These are phyloP conservation scores for Alauda arvensis DNA, from an alignment of 2,797 vertebrate genomes.

Conservation along the genomic window DNA sequence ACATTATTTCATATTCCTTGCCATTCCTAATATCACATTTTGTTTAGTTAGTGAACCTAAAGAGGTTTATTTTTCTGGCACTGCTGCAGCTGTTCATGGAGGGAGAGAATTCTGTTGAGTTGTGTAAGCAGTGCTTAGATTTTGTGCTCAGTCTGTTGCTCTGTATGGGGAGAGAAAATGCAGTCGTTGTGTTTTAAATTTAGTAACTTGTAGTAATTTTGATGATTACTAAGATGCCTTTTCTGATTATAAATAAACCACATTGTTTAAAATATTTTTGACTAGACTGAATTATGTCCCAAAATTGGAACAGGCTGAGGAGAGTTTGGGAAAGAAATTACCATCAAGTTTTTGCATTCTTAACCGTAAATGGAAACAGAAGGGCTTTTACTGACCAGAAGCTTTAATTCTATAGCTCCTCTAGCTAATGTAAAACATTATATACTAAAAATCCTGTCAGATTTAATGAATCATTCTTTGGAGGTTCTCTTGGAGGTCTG, in stretches of 20 bases:
- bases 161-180: constrained; percentile 18
- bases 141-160: not conserved
- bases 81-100: not conserved
- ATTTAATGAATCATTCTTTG: not conserved
- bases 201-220: constrained; percentile 42
- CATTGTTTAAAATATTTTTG: constrained; percentile 54
- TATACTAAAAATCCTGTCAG: constrained; percentile 2
- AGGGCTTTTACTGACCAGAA: constrained; percentile 37
- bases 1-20: not conserved
- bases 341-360: constrained; percentile 37
- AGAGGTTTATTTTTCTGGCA: not conserved
- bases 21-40: not conserved
- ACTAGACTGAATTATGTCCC: constrained; percentile 39
- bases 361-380: constrained; percentile 62
- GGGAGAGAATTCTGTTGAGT: not conserved
- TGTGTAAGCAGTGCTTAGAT: not conserved
- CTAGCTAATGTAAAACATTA: constrained; percentile 4
- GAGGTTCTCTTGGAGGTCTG: not conserved
- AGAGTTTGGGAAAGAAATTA: constrained; percentile 54
- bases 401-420: constrained; percentile 14
- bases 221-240: constrained; percentile 29
- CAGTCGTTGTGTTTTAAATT: constrained; percentile 16
- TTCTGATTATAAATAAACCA: constrained; percentile 43
- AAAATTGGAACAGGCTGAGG: constrained; percentile 49
- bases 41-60: not conserved